Evolutionary conservation across 2,888 invertebrate species (phyloP).

Genomic region (Rhyacophila evoluta): DNA sequence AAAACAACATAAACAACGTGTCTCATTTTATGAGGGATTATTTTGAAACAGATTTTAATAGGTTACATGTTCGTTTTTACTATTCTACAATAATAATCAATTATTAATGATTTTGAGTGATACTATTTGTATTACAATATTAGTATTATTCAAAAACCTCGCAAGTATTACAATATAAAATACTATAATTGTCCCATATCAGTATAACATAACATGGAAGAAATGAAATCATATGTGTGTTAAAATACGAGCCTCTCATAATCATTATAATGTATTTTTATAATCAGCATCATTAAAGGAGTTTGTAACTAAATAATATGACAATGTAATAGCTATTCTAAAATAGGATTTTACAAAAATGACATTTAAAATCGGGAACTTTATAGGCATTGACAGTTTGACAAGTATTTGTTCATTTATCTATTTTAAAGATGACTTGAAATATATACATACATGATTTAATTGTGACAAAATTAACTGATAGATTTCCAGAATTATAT

Average conservation of each 20-base stretch:
- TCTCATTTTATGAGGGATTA: background rate
- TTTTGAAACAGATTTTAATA: background rate
- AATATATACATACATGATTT: conserved; percentile 27
- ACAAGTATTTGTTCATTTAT: conserved; percentile 17
- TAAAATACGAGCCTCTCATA: background rate
- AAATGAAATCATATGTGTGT: background rate
- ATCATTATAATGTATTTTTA: conserved; percentile 29
- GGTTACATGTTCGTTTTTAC: background rate
- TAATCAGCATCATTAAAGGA: conserved; percentile 7
- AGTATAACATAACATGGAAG: background rate
- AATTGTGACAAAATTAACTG: conserved; percentile 11
- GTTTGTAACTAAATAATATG: conserved; percentile 7
- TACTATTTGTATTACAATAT: background rate
- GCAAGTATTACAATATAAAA: background rate
- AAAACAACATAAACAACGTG: background rate
- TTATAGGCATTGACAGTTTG: background rate
- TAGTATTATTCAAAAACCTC: conserved; percentile 6
- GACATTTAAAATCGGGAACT: conserved; percentile 6
- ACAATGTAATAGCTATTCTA: conserved; percentile 15
- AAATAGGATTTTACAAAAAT: conserved; percentile 22
- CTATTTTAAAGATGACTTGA: conserved; percentile 15
- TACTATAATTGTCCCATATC: background rate
- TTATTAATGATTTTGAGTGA: background rate
- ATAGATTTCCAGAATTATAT: conserved; percentile 23
- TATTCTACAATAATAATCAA: background rate